Base-by-base conservation (phyloP, 2,888 invertebrate genomes). In the Eurytoma adleriae region DNA sequence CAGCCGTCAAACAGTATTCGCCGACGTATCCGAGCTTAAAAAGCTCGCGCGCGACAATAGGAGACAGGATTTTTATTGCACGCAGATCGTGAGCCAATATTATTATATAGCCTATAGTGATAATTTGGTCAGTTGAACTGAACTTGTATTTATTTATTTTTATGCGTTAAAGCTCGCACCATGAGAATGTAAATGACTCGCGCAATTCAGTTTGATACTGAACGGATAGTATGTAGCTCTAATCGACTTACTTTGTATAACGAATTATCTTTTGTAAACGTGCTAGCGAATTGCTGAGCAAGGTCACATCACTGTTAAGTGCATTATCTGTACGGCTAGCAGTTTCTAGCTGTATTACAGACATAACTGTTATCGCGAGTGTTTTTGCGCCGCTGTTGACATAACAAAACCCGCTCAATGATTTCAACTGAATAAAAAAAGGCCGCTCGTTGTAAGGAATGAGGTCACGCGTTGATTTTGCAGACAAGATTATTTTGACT, bases 81-180 rank as follows among this genome's bases (percentile, higher is more conserved):
- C 62, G 13, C 75, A 40, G 40, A 40, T 40, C 40, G 40, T 10
- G 40, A 40, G 7, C 40, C 40, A 72, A 70, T 74, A 74, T 78
- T 71, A 54, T 78, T 72, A 50, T 18, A 81, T 78, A 56, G 76
- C 66, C 40, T 69, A 78, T 78, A 74, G 59, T 56, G 20, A 79
- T 79, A 61, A 64, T 76, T 76, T 76, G 67, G 52, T 82, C 81
- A 82, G 79, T 82, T 79, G 81, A 82, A 79, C 81, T 82, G 82
- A 79, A 70, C 54, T 54, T 56, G 56, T 50, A 67, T 72, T 59
- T 72, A 30, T 62, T 82, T 61, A 69, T 74, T 79, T 64, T n/a
- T 13, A 10, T 40, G 10, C 16, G 69, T 67, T 62, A 30, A 78
- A 78, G 79, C 52, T 77, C 66, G 57, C 62, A 74, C 70, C 64